These are phyloP conservation scores for Lapara coniferarum DNA, from an alignment of 2,888 invertebrate species.

Conservation along the genomic window DNA sequence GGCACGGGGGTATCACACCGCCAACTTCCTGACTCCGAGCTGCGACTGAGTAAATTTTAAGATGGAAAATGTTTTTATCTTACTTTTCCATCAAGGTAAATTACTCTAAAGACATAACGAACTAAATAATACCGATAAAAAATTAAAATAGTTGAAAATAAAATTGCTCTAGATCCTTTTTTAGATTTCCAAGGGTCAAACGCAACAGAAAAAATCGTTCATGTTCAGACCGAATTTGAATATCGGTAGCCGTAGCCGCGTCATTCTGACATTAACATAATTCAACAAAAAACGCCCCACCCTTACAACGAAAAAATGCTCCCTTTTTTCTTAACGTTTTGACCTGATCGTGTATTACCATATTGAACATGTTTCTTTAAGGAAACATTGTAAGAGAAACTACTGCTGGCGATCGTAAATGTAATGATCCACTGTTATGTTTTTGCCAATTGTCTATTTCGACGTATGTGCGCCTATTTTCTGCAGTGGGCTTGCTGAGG, in stretches of 20 bases:
- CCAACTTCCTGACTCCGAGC: too few species aligned
- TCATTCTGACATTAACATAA: constrained; percentile 77
- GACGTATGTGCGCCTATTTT: background rate
- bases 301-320: constrained; percentile 57
- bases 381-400: constrained; percentile 35
- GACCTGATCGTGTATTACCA: constrained; percentile 50
- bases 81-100: too few species aligned
- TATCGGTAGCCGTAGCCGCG: constrained; percentile 70
- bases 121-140: too few species aligned
- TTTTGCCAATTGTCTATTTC: background rate
- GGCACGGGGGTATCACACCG: too few species aligned
- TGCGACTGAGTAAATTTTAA: too few species aligned
- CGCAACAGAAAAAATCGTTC: constrained; percentile 56
- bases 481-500: too few species aligned
- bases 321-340: constrained; percentile 63
- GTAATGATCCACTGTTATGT: background rate
- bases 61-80: too few species aligned
- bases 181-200: constrained; percentile 51
- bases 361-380: constrained; percentile 65
- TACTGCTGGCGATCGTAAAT: constrained; percentile 6
- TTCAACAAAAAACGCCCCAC: constrained; percentile 74
- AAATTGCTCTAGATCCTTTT: constrained; percentile 9
- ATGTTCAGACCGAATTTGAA: constrained; percentile 69
- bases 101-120: background rate
- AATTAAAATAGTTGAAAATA: constrained; percentile 1